Evolutionary conservation across 2,888 invertebrate genomes (phyloP).

Genomic region (Stenolophus ochropezus): DNA sequence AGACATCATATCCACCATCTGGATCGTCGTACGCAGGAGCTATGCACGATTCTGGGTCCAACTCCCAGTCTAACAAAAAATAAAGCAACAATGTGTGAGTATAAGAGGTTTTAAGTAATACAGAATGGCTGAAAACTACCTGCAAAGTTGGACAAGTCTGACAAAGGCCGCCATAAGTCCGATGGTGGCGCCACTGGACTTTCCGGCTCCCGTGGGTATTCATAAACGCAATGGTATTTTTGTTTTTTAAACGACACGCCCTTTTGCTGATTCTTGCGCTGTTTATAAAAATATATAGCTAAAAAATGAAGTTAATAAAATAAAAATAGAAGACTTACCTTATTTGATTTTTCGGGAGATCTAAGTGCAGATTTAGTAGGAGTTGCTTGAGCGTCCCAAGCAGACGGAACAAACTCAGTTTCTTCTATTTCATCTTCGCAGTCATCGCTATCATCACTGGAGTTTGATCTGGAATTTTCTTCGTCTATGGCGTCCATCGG

Average conservation of each 20-base stretch:
- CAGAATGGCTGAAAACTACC: constrained; percentile 70
- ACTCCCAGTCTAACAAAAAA: constrained; percentile 47
- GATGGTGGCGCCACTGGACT: constrained; percentile 70
- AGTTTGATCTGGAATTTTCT: constrained; percentile 66
- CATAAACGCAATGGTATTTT: constrained; percentile 89
- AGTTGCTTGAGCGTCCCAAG: constrained; percentile 86
- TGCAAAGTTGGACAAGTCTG: constrained; percentile 76
- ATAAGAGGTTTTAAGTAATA: too few species aligned
- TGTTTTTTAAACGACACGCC: constrained; percentile 87
- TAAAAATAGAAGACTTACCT: background rate
- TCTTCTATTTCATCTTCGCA: constrained; percentile 80
- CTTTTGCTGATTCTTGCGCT: constrained; percentile 64
- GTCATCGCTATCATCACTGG: constrained; percentile 66
- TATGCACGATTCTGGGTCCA: constrained; percentile 52
- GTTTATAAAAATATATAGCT: constrained; percentile 15
- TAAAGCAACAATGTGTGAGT: background rate
- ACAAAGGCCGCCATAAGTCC: constrained; percentile 71
- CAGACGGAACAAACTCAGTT: constrained; percentile 84
- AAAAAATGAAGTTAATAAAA: background rate
- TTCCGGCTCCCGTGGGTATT: constrained; percentile 85
- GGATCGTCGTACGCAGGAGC: constrained; percentile 32
- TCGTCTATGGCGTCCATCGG: constrained; percentile 68
- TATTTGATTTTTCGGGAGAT: constrained; percentile 75
- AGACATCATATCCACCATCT: constrained; percentile 29
- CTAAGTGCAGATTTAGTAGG: constrained; percentile 85